Base-by-base conservation (phyloP, 2,113 vertebrate genomes). In the Macrotus californicus region DNA sequence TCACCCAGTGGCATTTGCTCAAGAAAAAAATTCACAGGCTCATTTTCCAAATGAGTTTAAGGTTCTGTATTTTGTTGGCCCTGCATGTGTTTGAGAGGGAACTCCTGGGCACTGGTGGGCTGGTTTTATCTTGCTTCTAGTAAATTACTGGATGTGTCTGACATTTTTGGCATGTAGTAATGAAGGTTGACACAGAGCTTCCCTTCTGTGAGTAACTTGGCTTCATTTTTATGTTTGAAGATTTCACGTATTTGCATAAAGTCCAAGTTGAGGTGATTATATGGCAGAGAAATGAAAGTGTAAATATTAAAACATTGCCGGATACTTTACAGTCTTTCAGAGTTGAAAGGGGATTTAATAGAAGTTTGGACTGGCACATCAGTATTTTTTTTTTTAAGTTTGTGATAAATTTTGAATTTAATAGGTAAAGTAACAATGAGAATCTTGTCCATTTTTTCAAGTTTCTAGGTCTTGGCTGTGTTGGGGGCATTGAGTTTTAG, bases 171-270 rank as follows among this genome's bases (percentile, higher is more conserved):
- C 21, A 7, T 39, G 13, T 3, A 34, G n/a, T 79, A 72, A 76
- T 76, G 81, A 92, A 80, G 73, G 69, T 5, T 79, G 87, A 73
- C 75, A 70, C 7, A 84, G 52, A n/a, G 46, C 83, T 91, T 96
- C 31, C 61, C 80, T 93, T 83, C 75, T 46, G 92, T 59, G 89
- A 94, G 90, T 75, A 89, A 89, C 69, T 67, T 94, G 95, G 89
- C 52, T 97, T 95, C 46, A 18, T 77, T 87, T 89, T 87, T 96
- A 59, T 85, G 59, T 93, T 95, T 76, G 94, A 96, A 96, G 89
- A 93, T 72, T 82, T 94, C 75, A 93, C 52, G 24, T 95, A 80
- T 89, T 95, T 95, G 85, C 83, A 81, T 75, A 83, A 96, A 94
- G 67, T 56, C 56, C 39, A 72, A 87, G 73, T 77, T 66, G 89